Base-by-base conservation (phyloP, 2,888 invertebrate genomes). In the Stictocephala bisonia region DNA sequence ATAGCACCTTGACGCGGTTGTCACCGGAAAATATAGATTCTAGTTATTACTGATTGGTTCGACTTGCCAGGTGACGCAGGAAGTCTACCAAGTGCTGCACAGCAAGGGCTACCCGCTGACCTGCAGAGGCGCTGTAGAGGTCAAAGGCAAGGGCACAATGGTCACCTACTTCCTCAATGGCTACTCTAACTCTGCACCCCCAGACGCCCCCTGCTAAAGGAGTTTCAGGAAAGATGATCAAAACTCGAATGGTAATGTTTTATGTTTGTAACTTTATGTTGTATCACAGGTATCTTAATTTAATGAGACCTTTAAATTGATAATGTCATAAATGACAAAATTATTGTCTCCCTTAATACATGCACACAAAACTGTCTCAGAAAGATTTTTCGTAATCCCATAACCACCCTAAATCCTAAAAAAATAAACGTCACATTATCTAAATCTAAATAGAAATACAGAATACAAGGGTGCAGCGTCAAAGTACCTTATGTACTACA, bases 121-220 rank as follows among this genome's bases (percentile, higher is more conserved):
- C 27, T 95, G 95, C 84, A 89, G 97, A 3, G 97, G 97, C 18
- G 90, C 90, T 75, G 91, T 97, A 68, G 91, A 93, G 81, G 96
- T 97, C 13, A 97, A 97, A 84, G 97, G 97, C 71, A 97, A 97
- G 84, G 97, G 96, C 20, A 92, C 94, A 78, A 97, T 97, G 96
- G 89, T 94, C 76, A 97, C 96, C 0, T 96, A 92, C 85, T 95
- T 95, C 83, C 86, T 95, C 67, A 88, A 90, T 9, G 90, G 87
- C 20, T 75, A 76, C 35, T 41, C 76, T 15, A 48, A 53, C 15
- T 13, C 40, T 11, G 7, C 48, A 41, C n/a, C 71, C 1, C 41
- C 64, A 35, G 26, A 24, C 4, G 51, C 51, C 2, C 60, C 60
- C 40, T 56, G 56, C 31, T 56, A 56, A 15, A 56, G 1, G 29